Evolutionary conservation across 1,140 invertebrate species (phyloP), one percentile per base, ranked within the genome.

Genomic region (Polyergus mexicanus): DNA sequence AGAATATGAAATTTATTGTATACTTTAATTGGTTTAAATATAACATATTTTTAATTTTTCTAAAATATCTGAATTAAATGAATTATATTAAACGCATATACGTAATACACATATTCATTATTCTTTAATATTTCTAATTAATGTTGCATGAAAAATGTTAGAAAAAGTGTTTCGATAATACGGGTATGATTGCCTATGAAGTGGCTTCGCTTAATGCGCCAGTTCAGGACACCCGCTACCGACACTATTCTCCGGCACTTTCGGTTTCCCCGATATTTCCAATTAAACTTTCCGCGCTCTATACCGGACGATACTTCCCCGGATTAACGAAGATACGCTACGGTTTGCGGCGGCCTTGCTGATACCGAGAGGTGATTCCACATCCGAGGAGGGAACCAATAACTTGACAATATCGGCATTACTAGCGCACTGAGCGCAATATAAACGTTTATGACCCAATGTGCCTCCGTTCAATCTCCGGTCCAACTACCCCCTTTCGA

Each of bases 371-470:
- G 77, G 62, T 80, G 41, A 63, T 68, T 35, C 19, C 54, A 13
- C 47, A 58, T 89, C 66, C 76, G 78, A 84, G 86, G 63, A 85
- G 90, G 86, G 91, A 87, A 88, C 93, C 94, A 94, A 95, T 95
- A 95, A 95, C 93, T 95, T 92, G 92, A 94, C 94, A 95, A 95
- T 95, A 95, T 94, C 94, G 93, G 88, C 89, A 94, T 94, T 92
- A 93, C 92, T 89, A 88, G 91, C 90, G 90, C 87, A 94, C 93
- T 92, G 91, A 94, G 90, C 91, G 93, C 94, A 94, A 95, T 95
- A 95, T 95, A 94, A 95, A 93, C 94, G 93, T 95, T 95, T 95
- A 95, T 95, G 92, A 91, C 90, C 92, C 92, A 93, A 92, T 94
- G 92, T 91, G 89, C 86, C 91, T 89, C 91, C 90, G 84, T 85